Evolutionary conservation across 1,140 invertebrate species (phyloP), one percentile per base, ranked within the genome.

Genomic region (Ceratoteleas bidentatus): DNA sequence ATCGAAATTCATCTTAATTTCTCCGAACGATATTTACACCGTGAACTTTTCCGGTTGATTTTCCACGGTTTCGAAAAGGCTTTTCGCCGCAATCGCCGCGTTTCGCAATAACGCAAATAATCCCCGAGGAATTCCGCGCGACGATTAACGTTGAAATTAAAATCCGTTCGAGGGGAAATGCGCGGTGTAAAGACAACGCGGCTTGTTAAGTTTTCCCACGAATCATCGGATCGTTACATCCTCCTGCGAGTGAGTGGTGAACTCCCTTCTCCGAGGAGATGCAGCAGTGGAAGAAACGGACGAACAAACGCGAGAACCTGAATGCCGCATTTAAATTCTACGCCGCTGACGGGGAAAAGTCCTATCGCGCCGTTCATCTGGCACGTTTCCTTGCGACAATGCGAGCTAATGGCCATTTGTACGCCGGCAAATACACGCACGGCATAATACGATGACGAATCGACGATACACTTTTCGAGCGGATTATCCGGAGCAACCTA

Each of bases 251-350:
- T 80, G 84, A 80, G 77, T 82, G 64, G 70, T 70, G 72, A 80
- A 84, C 70, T 84, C 61, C 75, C 83, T 78, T 73, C 73, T 56
- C 61, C 56, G 50, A 0, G 2, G 61, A 72, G 73, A 73, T 68
- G 43, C 69, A 69, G 45, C 50, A 69, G 36, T 47, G 62, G 61
- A 78, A 74, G 69, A 83, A 78, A 77, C 80, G 57, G 70, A 70
- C 66, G 68, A 78, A 83, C 80, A 56, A 75, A 70, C 66, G 68
- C 80, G 80, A 74, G 80, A 77, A 74, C 64, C 74, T 83, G 80
- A 83, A 83, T 83, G 33, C 74, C 52, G 64, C 74, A 83, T 83
- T 83, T 83, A 75, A 78, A 83, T 83, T 83, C 75, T 83, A 75
- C 69, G 74, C 24, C 24, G 24, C 24, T 24, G 40, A 75, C 49